phyloP scores from a whole-genome alignment of 1,140 invertebrate genomes.

The Hycleus cichorii region DNA sequence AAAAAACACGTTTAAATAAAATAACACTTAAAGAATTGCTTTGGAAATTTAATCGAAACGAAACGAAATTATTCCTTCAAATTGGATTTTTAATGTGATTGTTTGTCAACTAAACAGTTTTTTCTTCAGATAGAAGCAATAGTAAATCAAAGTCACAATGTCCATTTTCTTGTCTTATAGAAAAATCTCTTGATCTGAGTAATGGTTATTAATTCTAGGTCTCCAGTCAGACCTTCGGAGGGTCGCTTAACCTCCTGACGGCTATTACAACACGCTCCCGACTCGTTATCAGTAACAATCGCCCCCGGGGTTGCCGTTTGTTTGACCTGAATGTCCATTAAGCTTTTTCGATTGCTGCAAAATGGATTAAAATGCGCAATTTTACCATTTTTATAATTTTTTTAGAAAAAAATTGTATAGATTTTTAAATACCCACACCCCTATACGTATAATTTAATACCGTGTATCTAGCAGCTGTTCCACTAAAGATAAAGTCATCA shows the following conservation, averaged over 20 bases:
- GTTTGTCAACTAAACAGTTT: too few relatives aligned
- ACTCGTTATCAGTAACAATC: constrained; percentile 34
- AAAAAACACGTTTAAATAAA: neutral
- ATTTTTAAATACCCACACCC: too few relatives aligned
- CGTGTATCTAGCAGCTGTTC: constrained; percentile 7
- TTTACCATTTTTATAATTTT: neutral
- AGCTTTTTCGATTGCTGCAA: constrained; percentile 15
- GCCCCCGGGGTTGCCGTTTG: constrained; percentile 29
- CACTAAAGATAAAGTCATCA: constrained; percentile 19
- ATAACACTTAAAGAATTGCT: neutral
- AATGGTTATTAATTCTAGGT: constrained; percentile 31
- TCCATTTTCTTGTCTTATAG: constrained; percentile 7
- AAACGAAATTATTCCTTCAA: too few relatives aligned
- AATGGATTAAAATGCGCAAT: constrained; percentile 19
- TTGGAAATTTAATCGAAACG: neutral
- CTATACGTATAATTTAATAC: neutral
- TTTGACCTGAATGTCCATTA: constrained; percentile 30
- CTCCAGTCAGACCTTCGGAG: constrained; percentile 20
- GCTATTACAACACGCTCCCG: constrained; percentile 29
- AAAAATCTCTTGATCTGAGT: constrained; percentile 20
- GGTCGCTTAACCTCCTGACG: constrained; percentile 25
- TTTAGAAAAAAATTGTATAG: too few relatives aligned
- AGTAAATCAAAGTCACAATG: neutral
- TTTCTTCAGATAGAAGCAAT: neutral
- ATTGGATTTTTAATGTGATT: too few relatives aligned